Evolutionary conservation across 1,140 invertebrate species (phyloP), one percentile per base, ranked within the genome.

Genomic region (Pachyrhynchus sulphureomaculatus): DNA sequence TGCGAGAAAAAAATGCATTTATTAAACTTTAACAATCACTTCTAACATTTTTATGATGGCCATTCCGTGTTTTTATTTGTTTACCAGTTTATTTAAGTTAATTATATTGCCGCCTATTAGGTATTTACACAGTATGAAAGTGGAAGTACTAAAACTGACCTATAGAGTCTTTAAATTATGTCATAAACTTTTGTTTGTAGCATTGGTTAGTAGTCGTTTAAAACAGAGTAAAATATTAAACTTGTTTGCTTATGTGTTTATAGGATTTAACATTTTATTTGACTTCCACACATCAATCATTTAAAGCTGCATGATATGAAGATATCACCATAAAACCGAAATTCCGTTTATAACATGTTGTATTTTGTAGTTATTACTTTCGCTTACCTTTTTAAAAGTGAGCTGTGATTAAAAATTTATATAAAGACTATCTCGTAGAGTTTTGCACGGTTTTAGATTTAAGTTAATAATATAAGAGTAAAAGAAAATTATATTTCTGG

Each of bases 121-220:
- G 63, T 74, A 74, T 74, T 74, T 74, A 74, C 71, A 68, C 67
- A 71, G 66, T 66, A 66, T 65, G 72, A 72, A 72, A 74, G 70
- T 69, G 57, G 68, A 68, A 69, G 68, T 71, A 73, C 65, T 72
- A 74, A 74, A 73, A 72, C 72, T 74, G 71, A 74, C 72, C 72
- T 73, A 74, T 61, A 69, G 60, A 57, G 67, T 67, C 61, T 67
- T 68, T 74, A 71, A 72, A 74, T 68, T 73, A 70, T 70, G 68
- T 65, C 69, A 71, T 73, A 73, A 73, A 74, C 44, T 49, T 54
- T 62, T 74, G 72, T 74, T 74, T 74, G 72, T 71, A 54, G 68
- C 69, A 62, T 63, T 73, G 51, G 72, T 74, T 74, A 74, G 72
- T 71, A 63, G 54, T 24, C 66, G 56, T 53, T 71, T 72, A 70